These are phyloP conservation scores for Eilema sororculum DNA, from an alignment of 2,888 invertebrate species.

Conservation along the genomic window DNA sequence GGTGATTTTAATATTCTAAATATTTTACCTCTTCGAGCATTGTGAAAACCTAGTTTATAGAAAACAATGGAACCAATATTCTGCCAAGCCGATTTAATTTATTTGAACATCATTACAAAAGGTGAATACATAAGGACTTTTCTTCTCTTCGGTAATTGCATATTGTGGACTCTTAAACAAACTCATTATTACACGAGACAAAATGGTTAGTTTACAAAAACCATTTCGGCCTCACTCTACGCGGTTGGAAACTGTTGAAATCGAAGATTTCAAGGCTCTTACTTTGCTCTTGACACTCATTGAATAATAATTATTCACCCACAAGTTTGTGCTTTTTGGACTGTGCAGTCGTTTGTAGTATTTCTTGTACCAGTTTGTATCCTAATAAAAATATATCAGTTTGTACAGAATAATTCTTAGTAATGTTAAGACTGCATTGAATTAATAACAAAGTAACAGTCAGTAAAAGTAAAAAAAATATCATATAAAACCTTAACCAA, in stretches of 20 bases:
- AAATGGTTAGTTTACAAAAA: constrained; percentile 30
- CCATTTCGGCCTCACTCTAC: constrained; percentile 11
- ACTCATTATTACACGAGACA: constrained; percentile 35
- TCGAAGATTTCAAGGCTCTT: constrained; percentile 67
- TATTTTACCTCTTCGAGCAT: not conserved
- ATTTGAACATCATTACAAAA: not conserved
- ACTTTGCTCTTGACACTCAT: constrained; percentile 69
- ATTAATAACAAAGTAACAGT: not conserved
- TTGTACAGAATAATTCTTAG: not conserved
- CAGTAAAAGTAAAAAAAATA: not conserved
- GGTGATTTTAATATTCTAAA: not conserved
- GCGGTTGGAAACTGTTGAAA: constrained; percentile 54
- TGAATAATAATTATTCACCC: constrained; percentile 60
- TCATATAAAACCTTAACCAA: not conserved
- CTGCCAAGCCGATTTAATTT: not conserved
- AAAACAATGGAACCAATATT: not conserved
- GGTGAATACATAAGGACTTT: constrained; percentile 1
- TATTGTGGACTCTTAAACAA: constrained; percentile 20
- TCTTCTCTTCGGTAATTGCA: constrained; percentile 20
- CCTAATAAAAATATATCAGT: not conserved
- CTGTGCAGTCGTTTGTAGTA: too few species aligned
- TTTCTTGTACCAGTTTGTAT: not conserved
- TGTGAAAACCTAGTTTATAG: not conserved
- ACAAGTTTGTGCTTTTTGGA: too few species aligned
- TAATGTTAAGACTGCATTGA: not conserved